Conservation (phyloP, 2,113 vertebrate species). For the Silurus glanis region DNA sequence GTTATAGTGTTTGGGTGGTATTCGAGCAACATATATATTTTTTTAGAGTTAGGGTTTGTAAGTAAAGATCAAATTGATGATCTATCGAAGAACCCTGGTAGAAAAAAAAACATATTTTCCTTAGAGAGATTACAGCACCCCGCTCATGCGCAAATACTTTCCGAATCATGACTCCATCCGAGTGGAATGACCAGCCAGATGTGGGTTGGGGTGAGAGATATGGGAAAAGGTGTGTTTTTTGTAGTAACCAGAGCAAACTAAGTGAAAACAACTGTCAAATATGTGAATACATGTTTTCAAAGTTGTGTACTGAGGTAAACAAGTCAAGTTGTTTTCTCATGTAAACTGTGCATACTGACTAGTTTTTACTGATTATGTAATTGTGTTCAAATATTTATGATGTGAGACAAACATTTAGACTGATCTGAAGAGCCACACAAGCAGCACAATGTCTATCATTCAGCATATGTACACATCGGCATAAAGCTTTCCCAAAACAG, state of each 20-base stretch:
- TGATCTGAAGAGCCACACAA: background rate
- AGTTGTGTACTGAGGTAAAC: background rate
- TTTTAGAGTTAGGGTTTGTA: slow-evolving; percentile 7
- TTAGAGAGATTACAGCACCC: slow-evolving; percentile 52
- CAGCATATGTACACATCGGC: background rate
- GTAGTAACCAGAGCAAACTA: slow-evolving; percentile 15
- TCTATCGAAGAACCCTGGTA: slow-evolving; percentile 24
- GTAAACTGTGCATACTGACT: slow-evolving; percentile 13
- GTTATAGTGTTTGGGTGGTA: slow-evolving; percentile 8
- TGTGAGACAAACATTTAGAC: slow-evolving; percentile 30
- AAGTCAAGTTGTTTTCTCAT: background rate
- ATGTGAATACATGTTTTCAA: background rate
- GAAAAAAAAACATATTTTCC: slow-evolving; percentile 15
- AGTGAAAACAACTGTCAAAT: slow-evolving; percentile 9
- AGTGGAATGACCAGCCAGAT: slow-evolving; percentile 68
- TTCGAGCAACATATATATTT: slow-evolving; percentile 25
- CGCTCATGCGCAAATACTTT: slow-evolving; percentile 50
- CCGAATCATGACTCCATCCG: slow-evolving; percentile 58
- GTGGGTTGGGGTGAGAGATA: slow-evolving; percentile 49
- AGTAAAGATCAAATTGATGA: slow-evolving; percentile 15
- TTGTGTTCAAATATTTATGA: slow-evolving; percentile 11
- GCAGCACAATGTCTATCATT: background rate
- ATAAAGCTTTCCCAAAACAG: background rate
- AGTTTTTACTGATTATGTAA: slow-evolving; percentile 19
- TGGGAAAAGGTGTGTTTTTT: slow-evolving; percentile 44